Conservation (phyloP, 2,888 invertebrate genomes). For the Ochlodes sylvanus region DNA sequence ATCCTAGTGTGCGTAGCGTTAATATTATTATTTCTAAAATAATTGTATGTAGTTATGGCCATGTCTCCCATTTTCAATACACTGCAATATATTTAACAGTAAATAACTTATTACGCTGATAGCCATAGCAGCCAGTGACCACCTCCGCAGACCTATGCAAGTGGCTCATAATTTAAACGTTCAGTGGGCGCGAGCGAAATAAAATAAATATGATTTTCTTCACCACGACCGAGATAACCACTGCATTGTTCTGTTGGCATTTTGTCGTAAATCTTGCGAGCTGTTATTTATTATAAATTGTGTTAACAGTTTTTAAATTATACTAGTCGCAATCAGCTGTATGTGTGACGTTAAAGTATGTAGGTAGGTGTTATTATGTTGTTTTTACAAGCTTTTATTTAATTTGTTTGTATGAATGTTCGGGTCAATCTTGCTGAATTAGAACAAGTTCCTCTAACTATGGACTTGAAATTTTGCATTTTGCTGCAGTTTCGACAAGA, state of each 20-base stretch:
- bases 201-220: conserved; percentile 54
- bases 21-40: no score
- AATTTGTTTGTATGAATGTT: no score
- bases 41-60: no score
- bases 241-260: conserved; percentile 60
- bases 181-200: conserved; percentile 51
- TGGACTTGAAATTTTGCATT: no score
- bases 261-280: conserved; percentile 60
- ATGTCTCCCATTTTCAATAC: not conserved
- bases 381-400: no score
- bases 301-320: not conserved
- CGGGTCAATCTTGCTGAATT: no score
- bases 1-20: no score
- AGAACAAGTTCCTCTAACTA: no score
- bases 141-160: conserved; percentile 43
- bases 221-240: conserved; percentile 60
- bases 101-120: conserved; percentile 16
- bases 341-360: no score
- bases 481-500: no score
- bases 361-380: no score
- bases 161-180: conserved; percentile 47
- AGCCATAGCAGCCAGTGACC: conserved; percentile 16
- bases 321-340: no score
- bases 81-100: conserved; percentile 18
- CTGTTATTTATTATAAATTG: conserved; percentile 6